A percentile compares a stretch with the other conserved stretches of the same genome.
Conservation (phyloP, 2,888 invertebrate species). For the Oxycera nigricornis region DNA sequence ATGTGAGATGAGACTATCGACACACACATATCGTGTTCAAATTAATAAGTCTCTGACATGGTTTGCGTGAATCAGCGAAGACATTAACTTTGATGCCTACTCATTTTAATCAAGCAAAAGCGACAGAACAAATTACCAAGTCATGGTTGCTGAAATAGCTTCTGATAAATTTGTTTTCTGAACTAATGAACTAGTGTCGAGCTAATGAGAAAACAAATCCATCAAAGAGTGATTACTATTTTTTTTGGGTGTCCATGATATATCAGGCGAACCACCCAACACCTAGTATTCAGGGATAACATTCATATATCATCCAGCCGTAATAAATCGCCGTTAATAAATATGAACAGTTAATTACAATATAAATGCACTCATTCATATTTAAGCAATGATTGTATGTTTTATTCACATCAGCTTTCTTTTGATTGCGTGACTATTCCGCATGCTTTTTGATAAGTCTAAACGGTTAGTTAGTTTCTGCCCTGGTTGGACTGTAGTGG, state of each 20-base stretch:
- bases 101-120: not conserved
- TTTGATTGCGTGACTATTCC: conserved; percentile 12
- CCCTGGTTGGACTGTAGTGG: not conserved
- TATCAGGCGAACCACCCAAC: not conserved
- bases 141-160: conserved; percentile 1
- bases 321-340: not conserved
- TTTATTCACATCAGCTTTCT: not conserved
- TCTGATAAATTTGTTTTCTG: not conserved
- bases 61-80: not conserved
- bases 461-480: not conserved
- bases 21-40: too few species aligned
- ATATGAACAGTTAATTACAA: conserved; percentile 14
- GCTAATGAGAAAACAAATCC: not conserved
- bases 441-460: not conserved
- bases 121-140: not conserved
- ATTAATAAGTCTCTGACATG: too few species aligned
- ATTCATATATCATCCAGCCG: not conserved
- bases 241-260: not conserved
- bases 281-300: not conserved
- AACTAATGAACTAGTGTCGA: not conserved
- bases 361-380: not conserved
- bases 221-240: not conserved
- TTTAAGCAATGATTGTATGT: not conserved
- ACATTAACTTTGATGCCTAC: not conserved
- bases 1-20: too few species aligned